phyloP scores from a whole-genome alignment of 2,888 invertebrate genomes.

The Papilio protenor region DNA sequence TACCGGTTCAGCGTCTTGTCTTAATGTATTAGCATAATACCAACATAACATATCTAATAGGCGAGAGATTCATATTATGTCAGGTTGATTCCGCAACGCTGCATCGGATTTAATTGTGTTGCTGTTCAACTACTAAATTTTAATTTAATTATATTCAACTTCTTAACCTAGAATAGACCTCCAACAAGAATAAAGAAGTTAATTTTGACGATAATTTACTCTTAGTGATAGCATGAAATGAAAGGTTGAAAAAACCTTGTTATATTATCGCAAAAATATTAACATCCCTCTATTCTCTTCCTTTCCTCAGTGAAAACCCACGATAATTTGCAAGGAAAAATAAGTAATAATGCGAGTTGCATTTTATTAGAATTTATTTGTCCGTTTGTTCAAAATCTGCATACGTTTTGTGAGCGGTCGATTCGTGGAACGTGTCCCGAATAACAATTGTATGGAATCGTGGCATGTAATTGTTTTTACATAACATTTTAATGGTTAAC shows the following conservation, averaged over 20 bases:
- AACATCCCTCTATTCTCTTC: too few relatives aligned
- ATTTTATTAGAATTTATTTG: slow-evolving; percentile 38
- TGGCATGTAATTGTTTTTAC: slow-evolving; percentile 11
- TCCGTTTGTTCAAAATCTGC: slow-evolving; percentile 41
- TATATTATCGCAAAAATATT: too few relatives aligned
- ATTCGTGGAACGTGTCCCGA: slow-evolving; percentile 24
- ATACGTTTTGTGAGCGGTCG: slow-evolving; percentile 36
- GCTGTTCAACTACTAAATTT: too few relatives aligned
- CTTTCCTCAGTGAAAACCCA: background rate
- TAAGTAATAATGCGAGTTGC: slow-evolving; percentile 6
- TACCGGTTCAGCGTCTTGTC: slow-evolving; percentile 31
- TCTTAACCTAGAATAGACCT: too few relatives aligned
- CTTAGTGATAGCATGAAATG: too few relatives aligned
- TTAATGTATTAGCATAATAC: slow-evolving; percentile 15
- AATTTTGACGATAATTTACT: too few relatives aligned
- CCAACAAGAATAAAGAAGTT: too few relatives aligned
- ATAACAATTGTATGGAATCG: slow-evolving; percentile 30
- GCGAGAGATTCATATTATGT: slow-evolving; percentile 11
- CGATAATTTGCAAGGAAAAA: slow-evolving; percentile 15
- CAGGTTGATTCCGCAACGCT: slow-evolving; percentile 16
- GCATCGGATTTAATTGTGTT: slow-evolving; percentile 12
- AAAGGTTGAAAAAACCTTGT: too few relatives aligned
- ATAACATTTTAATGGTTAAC: background rate
- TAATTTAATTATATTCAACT: too few relatives aligned
- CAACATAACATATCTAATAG: slow-evolving; percentile 8